phyloP scores from a whole-genome alignment of 92 coral and sea anemone genomes.

The Palythoa heliodiscus region DNA sequence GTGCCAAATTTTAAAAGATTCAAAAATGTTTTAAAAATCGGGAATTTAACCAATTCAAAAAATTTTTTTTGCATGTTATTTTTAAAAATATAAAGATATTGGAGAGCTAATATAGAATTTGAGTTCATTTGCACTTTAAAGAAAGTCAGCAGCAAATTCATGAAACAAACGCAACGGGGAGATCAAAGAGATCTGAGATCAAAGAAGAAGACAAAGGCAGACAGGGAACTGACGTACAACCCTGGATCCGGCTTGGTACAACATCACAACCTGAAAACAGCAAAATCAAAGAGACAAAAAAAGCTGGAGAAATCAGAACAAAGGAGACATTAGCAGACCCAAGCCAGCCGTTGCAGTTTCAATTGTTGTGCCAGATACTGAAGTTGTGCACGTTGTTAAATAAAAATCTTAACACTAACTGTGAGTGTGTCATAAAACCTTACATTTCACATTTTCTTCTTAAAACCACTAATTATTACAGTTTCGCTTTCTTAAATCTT shows the following conservation, averaged over 20 bases:
- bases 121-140: too few relatives aligned
- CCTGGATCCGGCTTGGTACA: constrained; percentile 41
- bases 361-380: constrained; percentile 31
- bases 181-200: constrained; percentile 38
- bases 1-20: too few relatives aligned
- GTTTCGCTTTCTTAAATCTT: not conserved
- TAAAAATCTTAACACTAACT: constrained; percentile 11
- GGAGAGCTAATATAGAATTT: too few relatives aligned
- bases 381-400: constrained; percentile 27
- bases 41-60: too few relatives aligned
- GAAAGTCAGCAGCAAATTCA: constrained; percentile 28
- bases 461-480: constrained; percentile 12
- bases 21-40: too few relatives aligned
- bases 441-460: constrained; percentile 37
- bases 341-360: constrained; percentile 11
- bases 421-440: constrained; percentile 33
- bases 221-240: constrained; percentile 28
- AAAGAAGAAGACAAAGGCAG: constrained; percentile 41
- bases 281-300: constrained; percentile 21
- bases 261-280: constrained; percentile 42
- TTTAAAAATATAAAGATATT: too few relatives aligned
- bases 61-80: too few relatives aligned
- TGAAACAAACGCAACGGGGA: constrained; percentile 40
- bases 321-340: constrained; percentile 24
- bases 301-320: constrained; percentile 33